Evolutionary conservation across 2,113 vertebrate species (phyloP).

Genomic region (Pedionomus torquatus): DNA sequence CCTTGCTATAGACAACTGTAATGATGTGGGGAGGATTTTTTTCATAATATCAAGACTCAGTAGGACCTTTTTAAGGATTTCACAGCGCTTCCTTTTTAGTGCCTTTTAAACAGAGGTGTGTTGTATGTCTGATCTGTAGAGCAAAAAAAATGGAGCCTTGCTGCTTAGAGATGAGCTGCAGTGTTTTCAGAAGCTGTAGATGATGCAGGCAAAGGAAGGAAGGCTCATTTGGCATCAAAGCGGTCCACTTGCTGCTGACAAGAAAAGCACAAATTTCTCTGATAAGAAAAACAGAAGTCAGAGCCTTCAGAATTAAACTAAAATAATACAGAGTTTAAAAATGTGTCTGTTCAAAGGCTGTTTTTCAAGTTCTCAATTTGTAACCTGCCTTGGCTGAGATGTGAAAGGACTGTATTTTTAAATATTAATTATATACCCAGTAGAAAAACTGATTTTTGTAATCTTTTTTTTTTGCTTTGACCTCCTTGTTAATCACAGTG

Average conservation of each 20-base stretch:
- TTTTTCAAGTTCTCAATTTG: neutral
- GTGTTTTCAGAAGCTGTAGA: neutral
- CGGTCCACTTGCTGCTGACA: neutral
- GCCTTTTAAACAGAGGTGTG: neutral
- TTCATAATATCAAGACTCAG: neutral
- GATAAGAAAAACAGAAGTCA: neutral
- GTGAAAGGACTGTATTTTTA: neutral
- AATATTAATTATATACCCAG: neutral
- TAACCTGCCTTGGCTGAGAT: neutral
- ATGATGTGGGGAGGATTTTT: neutral
- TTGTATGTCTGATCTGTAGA: neutral
- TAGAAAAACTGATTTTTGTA: neutral
- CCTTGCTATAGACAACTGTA: rapidly evolving
- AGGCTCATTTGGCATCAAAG: neutral
- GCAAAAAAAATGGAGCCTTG: neutral
- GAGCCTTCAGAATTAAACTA: neutral
- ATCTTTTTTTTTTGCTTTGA: neutral
- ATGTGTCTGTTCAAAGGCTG: neutral
- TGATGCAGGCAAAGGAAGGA: neutral
- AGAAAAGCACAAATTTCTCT: neutral
- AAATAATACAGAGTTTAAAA: neutral
- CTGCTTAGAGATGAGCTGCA: neutral
- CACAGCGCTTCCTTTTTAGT: neutral
- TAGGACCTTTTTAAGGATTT: neutral
- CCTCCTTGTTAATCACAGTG: neutral